Conservation (phyloP, 2,113 vertebrate species). For the Strix uralensis region DNA sequence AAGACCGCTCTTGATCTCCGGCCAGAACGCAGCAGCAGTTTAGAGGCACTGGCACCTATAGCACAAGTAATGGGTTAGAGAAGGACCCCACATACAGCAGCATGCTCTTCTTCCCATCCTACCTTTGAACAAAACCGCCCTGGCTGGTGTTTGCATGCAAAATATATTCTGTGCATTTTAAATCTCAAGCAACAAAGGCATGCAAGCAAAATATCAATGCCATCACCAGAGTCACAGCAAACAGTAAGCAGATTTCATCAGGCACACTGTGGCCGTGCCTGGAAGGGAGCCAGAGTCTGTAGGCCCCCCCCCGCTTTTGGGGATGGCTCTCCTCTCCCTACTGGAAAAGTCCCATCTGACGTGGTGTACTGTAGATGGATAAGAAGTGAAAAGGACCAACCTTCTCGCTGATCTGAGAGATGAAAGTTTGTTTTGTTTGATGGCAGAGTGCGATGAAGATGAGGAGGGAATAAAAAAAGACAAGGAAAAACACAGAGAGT, state of each 20-base stretch:
- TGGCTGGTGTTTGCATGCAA: constrained; percentile 49
- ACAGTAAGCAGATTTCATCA: constrained; percentile 55
- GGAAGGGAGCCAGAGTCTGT: constrained; percentile 63
- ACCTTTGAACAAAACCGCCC: background rate
- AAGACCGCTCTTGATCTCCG: background rate
- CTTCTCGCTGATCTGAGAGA: constrained; percentile 99
- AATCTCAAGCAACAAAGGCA: constrained; percentile 56
- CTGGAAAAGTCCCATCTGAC: constrained; percentile 80
- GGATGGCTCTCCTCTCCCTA: constrained; percentile 77
- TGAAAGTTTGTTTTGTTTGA: constrained; percentile 92
- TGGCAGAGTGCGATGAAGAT: constrained; percentile 94
- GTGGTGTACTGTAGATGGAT: constrained; percentile 82
- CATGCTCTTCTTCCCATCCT: constrained; percentile 62
- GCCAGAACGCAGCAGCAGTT: constrained; percentile 33
- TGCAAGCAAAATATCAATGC: constrained; percentile 60
- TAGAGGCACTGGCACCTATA: background rate
- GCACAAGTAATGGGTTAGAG: constrained; percentile 12
- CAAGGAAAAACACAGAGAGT: constrained; percentile 99
- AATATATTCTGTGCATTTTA: constrained; percentile 10
- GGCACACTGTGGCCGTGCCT: constrained; percentile 64
- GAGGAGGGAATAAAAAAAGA: constrained; percentile 88
- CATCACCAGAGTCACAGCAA: constrained; percentile 63
- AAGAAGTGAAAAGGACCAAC: constrained; percentile 97
- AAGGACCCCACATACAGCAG: constrained; percentile 44
- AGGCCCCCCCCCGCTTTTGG: constrained; percentile 62